Evolutionary conservation across 2,113 vertebrate genomes (phyloP).

Genomic region (Alouatta palliata): DNA sequence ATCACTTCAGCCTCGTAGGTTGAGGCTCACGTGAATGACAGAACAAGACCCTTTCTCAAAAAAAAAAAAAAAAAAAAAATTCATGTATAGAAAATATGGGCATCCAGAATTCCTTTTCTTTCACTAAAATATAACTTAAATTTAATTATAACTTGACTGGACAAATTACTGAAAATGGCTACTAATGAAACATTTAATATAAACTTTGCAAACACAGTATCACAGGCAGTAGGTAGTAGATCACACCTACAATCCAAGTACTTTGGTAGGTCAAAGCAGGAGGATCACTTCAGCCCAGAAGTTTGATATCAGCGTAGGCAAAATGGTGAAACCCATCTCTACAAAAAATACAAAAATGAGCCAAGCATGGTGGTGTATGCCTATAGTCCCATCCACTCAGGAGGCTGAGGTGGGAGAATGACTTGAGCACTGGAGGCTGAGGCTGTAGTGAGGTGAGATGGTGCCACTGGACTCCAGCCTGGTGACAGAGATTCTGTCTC

Average conservation of each 20-base stretch:
- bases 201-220: not conserved
- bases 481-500: too few relatives aligned
- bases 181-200: not conserved
- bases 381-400: too few relatives aligned
- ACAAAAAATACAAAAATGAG: too few relatives aligned
- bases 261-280: too few relatives aligned
- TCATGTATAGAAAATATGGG: not conserved
- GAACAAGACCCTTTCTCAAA: not conserved
- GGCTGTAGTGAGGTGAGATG: too few relatives aligned
- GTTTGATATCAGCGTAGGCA: too few relatives aligned
- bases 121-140: not conserved
- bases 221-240: not conserved
- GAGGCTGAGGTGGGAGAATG: too few relatives aligned
- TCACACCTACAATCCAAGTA: not conserved
- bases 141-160: not conserved
- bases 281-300: too few relatives aligned
- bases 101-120: not conserved
- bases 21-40: not conserved
- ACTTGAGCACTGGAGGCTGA: too few relatives aligned
- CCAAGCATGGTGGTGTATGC: too few relatives aligned
- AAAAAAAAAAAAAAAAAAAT: not conserved
- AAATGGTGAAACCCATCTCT: too few relatives aligned
- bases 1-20: not conserved
- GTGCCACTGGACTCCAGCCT: too few relatives aligned
- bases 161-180: not conserved